Evolutionary conservation across 1,140 invertebrate genomes (phyloP), one percentile per base, ranked within the genome.

Genomic region (Lerema accius): DNA sequence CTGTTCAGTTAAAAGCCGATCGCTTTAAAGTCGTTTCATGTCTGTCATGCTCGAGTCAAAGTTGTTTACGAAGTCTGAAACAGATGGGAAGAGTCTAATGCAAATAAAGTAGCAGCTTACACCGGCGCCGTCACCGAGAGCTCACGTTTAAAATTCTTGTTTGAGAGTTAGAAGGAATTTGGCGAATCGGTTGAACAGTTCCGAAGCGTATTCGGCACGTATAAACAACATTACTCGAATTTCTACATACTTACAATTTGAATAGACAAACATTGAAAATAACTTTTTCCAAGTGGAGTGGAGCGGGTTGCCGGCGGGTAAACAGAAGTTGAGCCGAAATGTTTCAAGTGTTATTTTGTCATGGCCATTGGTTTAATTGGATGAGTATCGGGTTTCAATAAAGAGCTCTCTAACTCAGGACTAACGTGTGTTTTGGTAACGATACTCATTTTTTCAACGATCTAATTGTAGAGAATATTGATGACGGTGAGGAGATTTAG

Each of bases 151-250:
- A 58, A 58, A 58, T 58, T 45, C 15, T 42, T 35, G 55, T 46
- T 58, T 46, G 55, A 46, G 15, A 46, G 55, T 58, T 58, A 46
- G 19, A n/a, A 35, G 42, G 42, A 35, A 58, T 58, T 46, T 58
- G 28, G 46, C 6, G 55, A 37, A 46, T 46, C 55, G 55, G 55
- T 56, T 46, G 28, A 46, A 59, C 23, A 45, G 42, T 59, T 59
- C 10, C 10, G 10, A 37, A 59, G 42, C 16, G 55, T 37, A 37
- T 37, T 59, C 55, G 23, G 55, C 42, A 11, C 15, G 42, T 59
- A 37, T 46, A 59, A 59, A 59, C 55, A 59, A 59, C 55, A 46
- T 59, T 59, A 59, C 28, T 6, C 11, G 10, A 46, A 42, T 45
- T 45, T 40, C 23, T 19, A 37, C 42, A 35, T 58, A 58, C 28